Evolutionary conservation across 2,888 invertebrate species (phyloP).

Genomic region (Sthenelais limicola): DNA sequence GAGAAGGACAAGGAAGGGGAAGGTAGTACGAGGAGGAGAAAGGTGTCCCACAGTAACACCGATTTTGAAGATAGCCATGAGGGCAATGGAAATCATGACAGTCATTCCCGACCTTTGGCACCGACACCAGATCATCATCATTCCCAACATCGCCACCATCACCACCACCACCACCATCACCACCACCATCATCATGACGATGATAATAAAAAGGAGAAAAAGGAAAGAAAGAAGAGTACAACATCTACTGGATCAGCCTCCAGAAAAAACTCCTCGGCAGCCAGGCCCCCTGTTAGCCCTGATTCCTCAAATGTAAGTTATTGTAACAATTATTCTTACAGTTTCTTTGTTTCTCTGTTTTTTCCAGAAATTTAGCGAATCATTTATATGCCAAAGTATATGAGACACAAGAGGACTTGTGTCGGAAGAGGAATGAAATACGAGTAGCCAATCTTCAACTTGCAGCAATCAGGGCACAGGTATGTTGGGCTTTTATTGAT

Average conservation of each 20-base stretch:
- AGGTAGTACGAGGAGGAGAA: not conserved
- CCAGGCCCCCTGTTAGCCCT: not conserved
- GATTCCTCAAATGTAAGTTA: not conserved
- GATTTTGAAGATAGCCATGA: not conserved
- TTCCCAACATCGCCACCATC: not conserved
- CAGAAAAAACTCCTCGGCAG: not conserved
- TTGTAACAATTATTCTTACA: not conserved
- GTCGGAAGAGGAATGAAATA: constrained; percentile 93
- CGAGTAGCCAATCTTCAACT: constrained; percentile 92
- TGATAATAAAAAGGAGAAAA: not conserved
- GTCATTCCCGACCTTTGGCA: not conserved
- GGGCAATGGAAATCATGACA: not conserved
- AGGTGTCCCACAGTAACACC: not conserved
- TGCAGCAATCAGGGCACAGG: constrained; percentile 92
- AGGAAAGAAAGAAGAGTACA: not conserved
- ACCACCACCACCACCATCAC: not conserved
- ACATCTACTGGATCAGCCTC: not conserved
- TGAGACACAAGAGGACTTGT: constrained; percentile 95
- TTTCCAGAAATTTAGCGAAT: constrained; percentile 68
- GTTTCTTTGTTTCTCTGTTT: constrained; percentile 38
- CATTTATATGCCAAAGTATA: constrained; percentile 92
- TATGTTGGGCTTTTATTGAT: too few species aligned
- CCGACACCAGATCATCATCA: not conserved
- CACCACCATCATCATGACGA: not conserved
- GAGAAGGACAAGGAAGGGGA: not conserved